Conservation (phyloP, 2,797 vertebrate species). For the Bradypus variegatus region DNA sequence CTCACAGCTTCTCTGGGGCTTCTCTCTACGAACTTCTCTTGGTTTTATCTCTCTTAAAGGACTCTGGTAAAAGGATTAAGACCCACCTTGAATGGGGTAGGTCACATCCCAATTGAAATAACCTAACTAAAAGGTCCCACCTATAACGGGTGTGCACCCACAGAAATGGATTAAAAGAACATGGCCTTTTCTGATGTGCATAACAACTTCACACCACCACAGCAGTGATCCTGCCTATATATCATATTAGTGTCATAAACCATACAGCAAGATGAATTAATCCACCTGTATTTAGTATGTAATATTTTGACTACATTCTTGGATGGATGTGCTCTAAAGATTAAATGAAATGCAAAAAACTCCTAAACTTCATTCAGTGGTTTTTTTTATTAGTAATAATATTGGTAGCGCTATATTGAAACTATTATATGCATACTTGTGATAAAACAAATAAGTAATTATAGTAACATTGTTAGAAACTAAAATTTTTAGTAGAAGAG, state of each 20-base stretch:
- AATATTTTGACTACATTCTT: slow-evolving; percentile 4
- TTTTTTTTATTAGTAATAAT: background rate
- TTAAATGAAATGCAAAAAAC: background rate
- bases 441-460: background rate
- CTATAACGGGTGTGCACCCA: too few species aligned
- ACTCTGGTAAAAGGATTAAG: too few species aligned
- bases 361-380: background rate
- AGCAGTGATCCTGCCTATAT: background rate
- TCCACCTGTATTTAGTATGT: background rate
- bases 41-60: too few species aligned
- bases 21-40: too few species aligned
- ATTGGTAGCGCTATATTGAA: background rate
- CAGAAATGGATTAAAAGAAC: too few species aligned
- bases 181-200: too few species aligned
- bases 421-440: background rate
- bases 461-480: background rate
- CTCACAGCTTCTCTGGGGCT: too few species aligned
- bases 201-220: too few species aligned
- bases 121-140: too few species aligned
- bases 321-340: background rate
- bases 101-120: too few species aligned
- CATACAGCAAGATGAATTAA: background rate
- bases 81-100: too few species aligned
- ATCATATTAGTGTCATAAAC: background rate
- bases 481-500: background rate